Base-by-base conservation (phyloP, 2,113 vertebrate species). In the Piprites chloris region DNA sequence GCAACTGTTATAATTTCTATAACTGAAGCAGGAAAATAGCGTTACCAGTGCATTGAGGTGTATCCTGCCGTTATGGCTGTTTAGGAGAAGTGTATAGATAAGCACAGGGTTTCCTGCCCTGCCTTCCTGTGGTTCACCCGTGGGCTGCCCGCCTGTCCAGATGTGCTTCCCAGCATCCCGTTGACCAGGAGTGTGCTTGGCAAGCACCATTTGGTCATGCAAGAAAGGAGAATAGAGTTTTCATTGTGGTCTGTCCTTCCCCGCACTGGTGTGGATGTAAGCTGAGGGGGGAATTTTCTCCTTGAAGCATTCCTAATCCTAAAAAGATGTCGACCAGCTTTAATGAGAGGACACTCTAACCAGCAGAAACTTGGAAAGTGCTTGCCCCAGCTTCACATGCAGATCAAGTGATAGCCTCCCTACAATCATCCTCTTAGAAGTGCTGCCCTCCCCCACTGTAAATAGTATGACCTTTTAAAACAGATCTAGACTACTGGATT, bases 111-210 rank as follows among this genome's bases (percentile, higher is more conserved):
- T 86, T 69, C 46, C 44, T 55, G 46, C 28, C 28, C 28, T 0
- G 1, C 58, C 67, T 85, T 41, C 37, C 59, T 71, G 56, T 1
- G 2, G 15, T 44, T 81, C 41, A 33, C 15, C 35, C 0, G 0
- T 33, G 42, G 42, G 73, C 32, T 88, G 44, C 28, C 65, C 0
- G 1, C 59, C 74, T n/a, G 9, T 7, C 69, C 50, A 7, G 27
- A 33, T 32, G 55, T 41, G 12, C 55, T 85, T 49, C 63, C 46
- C 2, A 0, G 32, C 56, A 44, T 55, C 55, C 58, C 0, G 0
- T 52, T 49, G 52, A 14, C 46, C 1, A 0, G 11, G 42, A 41
- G 27, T 27, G 50, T 47, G 44, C 39, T 55, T 39, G 41, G 21
- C 46, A 33, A 85, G 69, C 46, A 35, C 32, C 20, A 0, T 44